Percentiles rank a stretch among this genome's conserved stretches.
These are phyloP conservation scores for Spheniscus humboldti DNA, from an alignment of 2,797 vertebrate genomes.

Conservation along the genomic window DNA sequence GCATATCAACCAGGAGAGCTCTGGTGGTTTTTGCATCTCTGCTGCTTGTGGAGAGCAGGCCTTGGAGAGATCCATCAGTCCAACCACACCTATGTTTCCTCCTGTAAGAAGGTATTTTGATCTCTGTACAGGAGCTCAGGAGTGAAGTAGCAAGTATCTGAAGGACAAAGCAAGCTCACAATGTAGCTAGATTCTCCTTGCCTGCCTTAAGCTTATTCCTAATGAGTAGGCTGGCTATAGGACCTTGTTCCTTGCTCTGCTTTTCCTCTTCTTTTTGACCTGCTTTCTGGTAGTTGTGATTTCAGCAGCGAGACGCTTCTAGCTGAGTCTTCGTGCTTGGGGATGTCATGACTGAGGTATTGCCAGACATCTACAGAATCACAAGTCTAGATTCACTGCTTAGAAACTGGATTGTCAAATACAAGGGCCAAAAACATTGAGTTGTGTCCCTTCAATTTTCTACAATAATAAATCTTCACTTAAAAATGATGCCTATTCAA, in stretches of 20 bases:
- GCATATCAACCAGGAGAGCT: rapidly evolving
- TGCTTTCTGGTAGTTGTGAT: background rate
- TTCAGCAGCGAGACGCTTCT: background rate
- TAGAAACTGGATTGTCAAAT: background rate
- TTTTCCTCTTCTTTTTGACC: background rate
- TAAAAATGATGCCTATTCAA: background rate
- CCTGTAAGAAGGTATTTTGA: background rate
- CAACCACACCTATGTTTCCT: background rate
- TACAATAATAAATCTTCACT: background rate
- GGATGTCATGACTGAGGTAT: background rate
- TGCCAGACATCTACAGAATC: background rate
- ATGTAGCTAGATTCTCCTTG: background rate
- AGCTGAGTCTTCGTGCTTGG: background rate
- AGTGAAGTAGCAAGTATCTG: background rate
- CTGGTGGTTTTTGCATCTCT: background rate
- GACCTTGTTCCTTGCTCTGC: background rate
- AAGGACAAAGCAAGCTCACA: background rate
- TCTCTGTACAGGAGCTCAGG: background rate
- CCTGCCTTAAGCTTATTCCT: background rate
- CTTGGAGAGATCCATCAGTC: background rate
- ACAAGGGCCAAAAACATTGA: background rate
- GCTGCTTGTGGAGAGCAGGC: background rate
- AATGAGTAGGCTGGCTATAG: background rate
- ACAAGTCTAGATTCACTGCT: background rate
- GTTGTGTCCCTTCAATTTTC: background rate